Conservation (phyloP, 2,113 vertebrate species). For the Rattus rattus region DNA sequence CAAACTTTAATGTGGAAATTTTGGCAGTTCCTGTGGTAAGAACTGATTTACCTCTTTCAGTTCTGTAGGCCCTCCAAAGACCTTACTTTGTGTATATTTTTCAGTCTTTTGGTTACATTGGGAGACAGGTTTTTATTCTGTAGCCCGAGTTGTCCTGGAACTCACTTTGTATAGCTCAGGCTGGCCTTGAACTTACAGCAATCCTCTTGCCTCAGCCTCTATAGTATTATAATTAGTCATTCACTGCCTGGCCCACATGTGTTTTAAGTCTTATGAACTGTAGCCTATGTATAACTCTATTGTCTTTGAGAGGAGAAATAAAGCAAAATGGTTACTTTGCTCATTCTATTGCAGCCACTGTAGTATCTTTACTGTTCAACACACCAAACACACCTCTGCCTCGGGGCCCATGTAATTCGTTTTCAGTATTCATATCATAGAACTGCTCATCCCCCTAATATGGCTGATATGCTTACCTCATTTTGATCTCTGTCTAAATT, state of each 20-base stretch:
- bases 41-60: conserved; percentile 43
- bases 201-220: neutral
- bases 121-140: neutral
- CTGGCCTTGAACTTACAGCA: neutral
- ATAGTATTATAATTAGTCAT: neutral
- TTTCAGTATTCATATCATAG: neutral
- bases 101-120: neutral
- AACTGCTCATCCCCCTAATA: neutral
- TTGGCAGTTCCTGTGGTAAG: conserved; percentile 40
- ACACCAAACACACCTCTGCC: neutral
- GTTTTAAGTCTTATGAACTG: neutral
- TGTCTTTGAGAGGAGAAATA: neutral
- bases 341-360: neutral
- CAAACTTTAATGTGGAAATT: conserved; percentile 70
- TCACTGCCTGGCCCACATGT: neutral
- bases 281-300: conserved; percentile 39
- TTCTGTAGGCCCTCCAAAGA: conserved; percentile 10
- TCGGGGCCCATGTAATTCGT: neutral
- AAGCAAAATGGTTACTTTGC: neutral
- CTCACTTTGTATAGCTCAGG: neutral
- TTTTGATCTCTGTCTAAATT: neutral
- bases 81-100: conserved; percentile 4
- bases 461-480: neutral
- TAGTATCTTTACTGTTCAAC: conserved; percentile 8
- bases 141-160: neutral